Evolutionary conservation across 1,140 invertebrate species (phyloP), one percentile per base, ranked within the genome.

Genomic region (Hetaerina americana): DNA sequence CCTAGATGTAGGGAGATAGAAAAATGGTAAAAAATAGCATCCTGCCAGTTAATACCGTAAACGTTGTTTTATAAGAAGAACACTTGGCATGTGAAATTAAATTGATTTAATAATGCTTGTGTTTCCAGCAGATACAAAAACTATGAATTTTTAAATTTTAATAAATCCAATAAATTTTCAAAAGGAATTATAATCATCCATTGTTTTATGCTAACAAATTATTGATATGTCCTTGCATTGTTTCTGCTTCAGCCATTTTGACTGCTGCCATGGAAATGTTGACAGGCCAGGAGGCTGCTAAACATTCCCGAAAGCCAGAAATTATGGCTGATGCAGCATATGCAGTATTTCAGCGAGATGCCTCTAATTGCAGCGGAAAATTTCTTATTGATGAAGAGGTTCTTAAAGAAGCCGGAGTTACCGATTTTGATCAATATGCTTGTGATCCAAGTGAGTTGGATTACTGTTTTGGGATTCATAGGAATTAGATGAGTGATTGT

Each of bases 251-350:
- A 92, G 95, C 92, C 8, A 97, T 99, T 78, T 87, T 90, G 72
- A 99, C 97, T 0, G 96, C 97, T 27, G 97, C 97, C 0, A 95
- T 98, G 82, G 92, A 97, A 78, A 98, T 99, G 96, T 80, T 99
- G 68, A 88, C 87, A 0, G 92, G 92, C 1, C 86, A 86, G 0
- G 81, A 78, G 29, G 74, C 83, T 15, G 85, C 75, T 85, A 88
- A 77, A 24, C 80, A 82, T 57, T 87, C 84, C 76, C 84, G 96
- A 66, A 96, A 92, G 79, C 90, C 93, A 0, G 94, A 97, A 72
- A 98, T 99, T 74, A 89, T 99, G 82, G 90, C 93, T 24, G 95
- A 99, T 85, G 95, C 96, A 31, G 96, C 96, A 3, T 99, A 99
- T 82, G 86, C 87, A 5, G 90, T 99, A 75, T 80, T 99, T 5